Conservation (phyloP, 2,113 vertebrate genomes). For the Numida meleagris region DNA sequence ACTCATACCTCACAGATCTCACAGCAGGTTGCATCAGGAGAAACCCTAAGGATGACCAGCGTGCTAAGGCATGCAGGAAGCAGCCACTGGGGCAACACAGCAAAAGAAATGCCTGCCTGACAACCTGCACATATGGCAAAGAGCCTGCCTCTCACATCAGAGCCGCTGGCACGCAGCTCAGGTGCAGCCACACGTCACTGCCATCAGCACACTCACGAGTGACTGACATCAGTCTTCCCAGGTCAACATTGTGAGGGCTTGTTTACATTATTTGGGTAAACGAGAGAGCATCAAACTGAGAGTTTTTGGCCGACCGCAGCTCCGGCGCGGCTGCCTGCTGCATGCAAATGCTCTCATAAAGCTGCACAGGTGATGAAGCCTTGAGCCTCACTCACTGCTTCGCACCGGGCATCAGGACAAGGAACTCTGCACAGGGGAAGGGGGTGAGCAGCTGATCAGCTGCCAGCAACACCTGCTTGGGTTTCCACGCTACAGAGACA, state of each 20-base stretch:
- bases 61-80: not conserved
- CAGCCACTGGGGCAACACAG: not conserved
- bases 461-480: not conserved
- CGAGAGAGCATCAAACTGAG: not conserved
- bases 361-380: fast-evolving
- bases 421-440: not conserved
- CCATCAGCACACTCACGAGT: not conserved
- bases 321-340: not conserved
- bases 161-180: not conserved
- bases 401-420: not conserved
- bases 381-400: not conserved
- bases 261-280: not conserved
- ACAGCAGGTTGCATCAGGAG: not conserved
- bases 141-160: not conserved
- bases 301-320: not conserved
- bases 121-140: not conserved
- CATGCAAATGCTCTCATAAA: not conserved
- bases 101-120: not conserved
- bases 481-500: not conserved
- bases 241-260: not conserved
- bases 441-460: not conserved
- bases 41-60: not conserved
- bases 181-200: not conserved
- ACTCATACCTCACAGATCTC: not conserved
- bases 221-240: not conserved